These are phyloP conservation scores for Scyliorhinus canicula DNA, from an alignment of 2,797 vertebrate species.

Conservation along the genomic window DNA sequence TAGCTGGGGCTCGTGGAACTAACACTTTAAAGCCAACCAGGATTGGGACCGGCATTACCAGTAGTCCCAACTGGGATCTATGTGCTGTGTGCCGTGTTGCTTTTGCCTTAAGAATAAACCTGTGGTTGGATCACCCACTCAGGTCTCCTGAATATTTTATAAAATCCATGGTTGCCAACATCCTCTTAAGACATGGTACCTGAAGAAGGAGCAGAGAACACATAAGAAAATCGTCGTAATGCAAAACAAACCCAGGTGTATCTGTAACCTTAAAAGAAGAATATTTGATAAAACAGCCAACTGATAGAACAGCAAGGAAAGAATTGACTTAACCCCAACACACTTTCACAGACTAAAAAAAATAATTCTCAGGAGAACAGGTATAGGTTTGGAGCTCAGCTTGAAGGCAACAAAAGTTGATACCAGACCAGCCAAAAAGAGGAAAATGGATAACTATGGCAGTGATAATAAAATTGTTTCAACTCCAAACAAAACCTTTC, in stretches of 20 bases:
- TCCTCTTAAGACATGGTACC: no score
- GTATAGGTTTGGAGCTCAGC: background rate
- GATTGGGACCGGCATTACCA: no score
- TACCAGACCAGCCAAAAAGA: background rate
- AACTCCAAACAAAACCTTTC: no score
- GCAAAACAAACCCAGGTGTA: background rate
- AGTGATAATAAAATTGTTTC: background rate
- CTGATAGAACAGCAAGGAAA: background rate
- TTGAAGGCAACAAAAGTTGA: background rate
- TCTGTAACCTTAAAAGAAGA: background rate
- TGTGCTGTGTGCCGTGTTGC: no score
- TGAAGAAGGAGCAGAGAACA: background rate
- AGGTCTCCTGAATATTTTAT: no score
- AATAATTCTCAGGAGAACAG: background rate
- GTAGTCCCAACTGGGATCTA: no score
- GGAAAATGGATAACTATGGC: background rate
- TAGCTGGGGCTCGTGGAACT: no score
- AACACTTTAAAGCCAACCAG: no score
- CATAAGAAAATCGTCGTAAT: background rate
- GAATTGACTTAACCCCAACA: background rate
- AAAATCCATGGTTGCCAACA: no score
- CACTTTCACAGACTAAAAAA: background rate
- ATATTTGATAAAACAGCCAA: background rate
- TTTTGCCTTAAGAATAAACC: no score
- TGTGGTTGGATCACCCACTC: no score